Conservation (phyloP, 2,888 invertebrate species). For the Xylophagus ater region DNA sequence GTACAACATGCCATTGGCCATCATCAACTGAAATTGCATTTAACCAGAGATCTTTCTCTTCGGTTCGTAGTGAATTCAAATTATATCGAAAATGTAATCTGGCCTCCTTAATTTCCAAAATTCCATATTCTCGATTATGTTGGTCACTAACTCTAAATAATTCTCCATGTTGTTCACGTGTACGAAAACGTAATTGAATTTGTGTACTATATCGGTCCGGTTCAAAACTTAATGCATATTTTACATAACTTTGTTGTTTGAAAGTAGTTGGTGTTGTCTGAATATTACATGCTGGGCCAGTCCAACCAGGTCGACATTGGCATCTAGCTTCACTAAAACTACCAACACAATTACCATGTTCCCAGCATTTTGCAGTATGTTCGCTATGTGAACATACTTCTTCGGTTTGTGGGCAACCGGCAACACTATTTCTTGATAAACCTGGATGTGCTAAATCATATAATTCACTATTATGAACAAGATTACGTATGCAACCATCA, state of each 20-base stretch:
- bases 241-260: constrained; percentile 89
- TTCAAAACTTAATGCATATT: constrained; percentile 89
- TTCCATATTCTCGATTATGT: constrained; percentile 87
- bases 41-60: constrained; percentile 82
- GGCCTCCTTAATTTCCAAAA: constrained; percentile 82
- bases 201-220: constrained; percentile 87
- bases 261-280: constrained; percentile 86
- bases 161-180: constrained; percentile 86
- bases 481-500: constrained; percentile 90
- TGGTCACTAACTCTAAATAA: constrained; percentile 89
- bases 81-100: constrained; percentile 85
- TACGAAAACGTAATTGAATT: constrained; percentile 86
- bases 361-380: constrained; percentile 76
- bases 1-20: constrained; percentile 94
- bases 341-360: constrained; percentile 89
- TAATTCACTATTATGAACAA: constrained; percentile 89
- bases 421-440: constrained; percentile 69
- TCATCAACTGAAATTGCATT: constrained; percentile 85
- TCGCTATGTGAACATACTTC: constrained; percentile 83
- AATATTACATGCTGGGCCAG: constrained; percentile 76
- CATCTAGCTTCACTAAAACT: constrained; percentile 82
- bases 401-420: constrained; percentile 89
- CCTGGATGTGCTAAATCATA: constrained; percentile 94
- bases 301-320: constrained; percentile 92
- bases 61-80: constrained; percentile 79